Evolutionary conservation across 2,797 vertebrate species (phyloP).

Genomic region (Malurus splendens): DNA sequence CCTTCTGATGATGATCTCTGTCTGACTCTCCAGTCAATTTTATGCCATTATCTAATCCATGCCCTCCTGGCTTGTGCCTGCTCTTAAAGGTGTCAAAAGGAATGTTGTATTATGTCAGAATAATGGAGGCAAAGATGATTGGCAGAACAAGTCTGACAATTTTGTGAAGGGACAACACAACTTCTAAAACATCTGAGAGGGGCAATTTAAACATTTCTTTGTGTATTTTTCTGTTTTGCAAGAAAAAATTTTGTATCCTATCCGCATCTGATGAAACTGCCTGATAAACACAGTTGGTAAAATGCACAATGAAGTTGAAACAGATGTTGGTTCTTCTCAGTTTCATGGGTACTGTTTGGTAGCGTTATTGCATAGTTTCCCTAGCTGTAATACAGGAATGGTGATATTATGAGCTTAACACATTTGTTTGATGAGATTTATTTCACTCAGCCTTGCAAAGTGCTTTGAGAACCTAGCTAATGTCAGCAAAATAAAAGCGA

Average conservation of each 20-base stretch:
- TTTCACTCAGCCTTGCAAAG: neutral
- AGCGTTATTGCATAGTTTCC: neutral
- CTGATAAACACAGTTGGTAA: neutral
- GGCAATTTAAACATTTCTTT: neutral
- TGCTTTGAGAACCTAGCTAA: neutral
- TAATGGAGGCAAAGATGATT: neutral
- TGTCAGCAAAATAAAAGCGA: neutral
- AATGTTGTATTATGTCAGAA: neutral
- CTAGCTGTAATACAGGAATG: neutral
- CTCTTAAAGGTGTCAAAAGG: neutral
- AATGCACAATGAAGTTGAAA: neutral
- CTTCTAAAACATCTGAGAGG: neutral
- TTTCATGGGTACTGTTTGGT: accelerated
- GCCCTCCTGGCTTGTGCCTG: neutral
- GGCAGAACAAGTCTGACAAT: neutral
- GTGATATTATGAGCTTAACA: neutral
- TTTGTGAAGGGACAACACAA: neutral
- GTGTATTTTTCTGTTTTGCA: neutral
- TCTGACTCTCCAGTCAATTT: neutral
- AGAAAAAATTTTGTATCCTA: neutral
- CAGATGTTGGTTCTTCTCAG: neutral
- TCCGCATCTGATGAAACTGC: neutral
- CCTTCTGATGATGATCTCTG: neutral
- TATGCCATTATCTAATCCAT: neutral
- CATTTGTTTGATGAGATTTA: neutral